Evolutionary conservation across 2,113 vertebrate species (phyloP), one percentile per base, ranked within the genome.

Genomic region (Perca flavescens): DNA sequence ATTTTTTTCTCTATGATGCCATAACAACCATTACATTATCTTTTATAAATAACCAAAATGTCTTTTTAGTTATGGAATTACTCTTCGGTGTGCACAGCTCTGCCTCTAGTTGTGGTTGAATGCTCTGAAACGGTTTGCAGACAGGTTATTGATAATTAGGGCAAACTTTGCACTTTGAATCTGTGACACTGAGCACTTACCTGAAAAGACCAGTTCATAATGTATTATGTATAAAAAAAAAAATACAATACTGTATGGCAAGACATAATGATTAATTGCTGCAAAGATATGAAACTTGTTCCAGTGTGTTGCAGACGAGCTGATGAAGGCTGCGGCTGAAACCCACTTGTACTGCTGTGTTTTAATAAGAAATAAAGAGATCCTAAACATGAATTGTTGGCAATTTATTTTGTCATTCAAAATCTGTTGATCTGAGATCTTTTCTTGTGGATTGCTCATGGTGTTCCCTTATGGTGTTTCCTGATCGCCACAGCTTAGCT

Each of bases 301-400:
- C 34, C 47, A 22, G 36, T 54, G 73, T 66, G 49, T 84, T 46
- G 9, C 34, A 76, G 69, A 10, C 0, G 22, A 57, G 73, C 62
- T 14, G 71, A 50, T 34, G 61, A 25, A 21, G 21, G n/a, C 56
- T 2, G 61, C 17, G 75, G 67, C 71, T 10, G 43, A 52, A 54
- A 67, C 75, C 16, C 34, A 31, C 31, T n/a, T 60, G 28, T 47
- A 50, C 80, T 58, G 79, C 65, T 80, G 70, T 49, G 60, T 47
- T 84, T 87, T 22, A 60, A 76, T 12, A 85, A 86, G 76, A 82
- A 86, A 84, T n/a, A 15, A 36, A 49, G 49, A n/a, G 31, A 34
- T 68, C 2, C 2, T 36, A 10, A 69, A 16, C 10, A 9, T 22
- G 21, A 28, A 60, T 25, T 31, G 16, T 52, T 53, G 43, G 28